These are phyloP conservation scores for Armadillidium nasatum DNA, from an alignment of 1,140 invertebrate genomes.

Conservation along the genomic window DNA sequence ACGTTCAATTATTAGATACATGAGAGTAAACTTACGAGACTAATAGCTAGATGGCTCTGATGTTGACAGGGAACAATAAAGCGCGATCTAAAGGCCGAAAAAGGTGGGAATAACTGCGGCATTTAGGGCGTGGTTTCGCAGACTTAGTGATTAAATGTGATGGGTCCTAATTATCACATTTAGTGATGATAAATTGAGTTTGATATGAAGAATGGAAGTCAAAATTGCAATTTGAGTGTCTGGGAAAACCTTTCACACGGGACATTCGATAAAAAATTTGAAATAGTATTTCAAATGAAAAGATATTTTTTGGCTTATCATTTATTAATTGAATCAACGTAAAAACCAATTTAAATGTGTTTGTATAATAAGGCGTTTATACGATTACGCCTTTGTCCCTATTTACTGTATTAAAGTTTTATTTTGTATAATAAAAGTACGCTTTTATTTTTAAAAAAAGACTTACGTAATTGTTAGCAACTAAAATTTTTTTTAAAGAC, in stretches of 20 bases:
- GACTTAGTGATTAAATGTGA: neutral
- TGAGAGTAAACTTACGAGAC: neutral
- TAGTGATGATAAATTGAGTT: constrained; percentile 1
- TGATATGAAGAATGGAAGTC: neutral
- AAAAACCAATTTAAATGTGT: neutral
- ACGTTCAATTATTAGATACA: neutral
- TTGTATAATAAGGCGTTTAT: neutral
- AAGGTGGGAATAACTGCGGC: neutral
- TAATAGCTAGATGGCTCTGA: constrained; percentile 1
- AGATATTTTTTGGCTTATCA: neutral
- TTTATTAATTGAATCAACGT: constrained; percentile 9
- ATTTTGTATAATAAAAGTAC: too few relatives aligned
- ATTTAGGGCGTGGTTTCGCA: neutral
- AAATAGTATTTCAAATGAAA: neutral
- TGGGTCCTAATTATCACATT: constrained; percentile 2
- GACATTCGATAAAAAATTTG: neutral
- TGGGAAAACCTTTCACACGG: neutral
- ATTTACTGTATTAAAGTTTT: too few relatives aligned
- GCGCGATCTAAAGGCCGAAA: neutral
- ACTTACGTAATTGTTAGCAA: too few relatives aligned
- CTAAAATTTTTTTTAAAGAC: neutral
- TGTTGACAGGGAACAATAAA: neutral
- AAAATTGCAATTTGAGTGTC: too few relatives aligned
- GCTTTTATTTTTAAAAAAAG: too few relatives aligned
- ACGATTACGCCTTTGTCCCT: constrained; percentile 1